Conservation (phyloP, 1,140 invertebrate species). For the Sminthurinus signatus region DNA sequence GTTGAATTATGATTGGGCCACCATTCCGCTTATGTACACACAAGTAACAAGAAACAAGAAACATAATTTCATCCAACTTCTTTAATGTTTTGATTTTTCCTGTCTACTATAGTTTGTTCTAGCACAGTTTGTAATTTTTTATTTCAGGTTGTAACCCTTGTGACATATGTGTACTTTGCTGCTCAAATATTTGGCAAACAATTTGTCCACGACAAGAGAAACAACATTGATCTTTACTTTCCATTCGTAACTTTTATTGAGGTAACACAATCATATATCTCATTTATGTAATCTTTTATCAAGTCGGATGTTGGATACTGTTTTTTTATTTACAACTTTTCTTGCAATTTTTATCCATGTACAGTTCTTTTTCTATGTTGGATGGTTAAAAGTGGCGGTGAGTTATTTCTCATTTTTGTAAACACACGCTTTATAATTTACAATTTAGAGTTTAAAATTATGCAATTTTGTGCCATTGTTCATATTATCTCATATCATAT, state of each 20-base stretch:
- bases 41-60: too few relatives aligned
- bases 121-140: too few relatives aligned
- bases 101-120: too few relatives aligned
- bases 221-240: slow-evolving; percentile 67
- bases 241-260: slow-evolving; percentile 76
- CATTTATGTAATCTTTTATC: neutral
- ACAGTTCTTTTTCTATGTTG: slow-evolving; percentile 78
- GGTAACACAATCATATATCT: slow-evolving; percentile 30
- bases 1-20: slow-evolving; percentile 77
- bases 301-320: neutral
- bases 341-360: slow-evolving; percentile 43
- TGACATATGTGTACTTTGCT: slow-evolving; percentile 83
- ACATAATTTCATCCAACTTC: too few relatives aligned
- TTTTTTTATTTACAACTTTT: neutral
- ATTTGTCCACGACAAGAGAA: slow-evolving; percentile 54
- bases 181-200: slow-evolving; percentile 72
- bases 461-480: too few relatives aligned
- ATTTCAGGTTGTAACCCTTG: slow-evolving; percentile 74
- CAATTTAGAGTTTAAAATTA: too few relatives aligned
- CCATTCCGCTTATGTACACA: slow-evolving; percentile 86
- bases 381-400: slow-evolving; percentile 83
- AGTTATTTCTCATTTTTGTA: too few relatives aligned
- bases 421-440: too few relatives aligned
- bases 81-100: too few relatives aligned
- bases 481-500: too few relatives aligned